phyloP scores from a whole-genome alignment of 2,113 vertebrate genomes.

The Ardeotis arabs region DNA sequence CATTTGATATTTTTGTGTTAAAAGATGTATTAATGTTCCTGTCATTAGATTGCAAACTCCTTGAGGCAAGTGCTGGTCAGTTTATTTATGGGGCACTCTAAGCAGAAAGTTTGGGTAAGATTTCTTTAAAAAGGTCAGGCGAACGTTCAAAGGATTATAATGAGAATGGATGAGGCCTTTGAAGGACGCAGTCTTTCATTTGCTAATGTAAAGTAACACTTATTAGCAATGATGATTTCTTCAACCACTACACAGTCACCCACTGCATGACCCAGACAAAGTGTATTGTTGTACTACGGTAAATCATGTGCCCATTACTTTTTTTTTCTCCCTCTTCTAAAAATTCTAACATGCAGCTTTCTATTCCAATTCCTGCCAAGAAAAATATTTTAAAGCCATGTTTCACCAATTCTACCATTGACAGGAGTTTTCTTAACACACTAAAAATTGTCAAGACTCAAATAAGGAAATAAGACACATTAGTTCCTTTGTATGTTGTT shows the following conservation, averaged over 20 bases:
- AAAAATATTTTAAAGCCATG: constrained; percentile 4
- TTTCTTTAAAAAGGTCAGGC: constrained; percentile 46
- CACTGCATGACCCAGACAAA: neutral
- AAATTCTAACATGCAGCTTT: neutral
- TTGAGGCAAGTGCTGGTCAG: neutral
- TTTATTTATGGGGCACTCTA: neutral
- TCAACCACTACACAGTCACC: neutral
- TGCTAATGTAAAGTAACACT: constrained; percentile 48
- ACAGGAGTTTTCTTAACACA: constrained; percentile 20
- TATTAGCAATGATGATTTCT: constrained; percentile 41
- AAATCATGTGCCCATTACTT: neutral
- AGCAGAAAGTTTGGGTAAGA: neutral
- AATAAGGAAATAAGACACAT: constrained; percentile 30
- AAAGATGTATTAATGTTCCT: neutral
- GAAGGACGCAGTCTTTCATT: constrained; percentile 54
- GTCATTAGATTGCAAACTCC: neutral
- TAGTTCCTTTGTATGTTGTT: neutral
- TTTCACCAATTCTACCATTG: constrained; percentile 4
- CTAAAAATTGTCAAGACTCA: constrained; percentile 26
- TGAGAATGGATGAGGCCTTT: constrained; percentile 43
- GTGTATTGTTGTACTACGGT: neutral
- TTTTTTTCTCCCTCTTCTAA: neutral
- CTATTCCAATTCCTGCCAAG: neutral
- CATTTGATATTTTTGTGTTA: neutral
- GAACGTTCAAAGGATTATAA: constrained; percentile 41